These are phyloP conservation scores for Phasianus colchicus DNA, from an alignment of 2,113 vertebrate genomes.

Conservation along the genomic window DNA sequence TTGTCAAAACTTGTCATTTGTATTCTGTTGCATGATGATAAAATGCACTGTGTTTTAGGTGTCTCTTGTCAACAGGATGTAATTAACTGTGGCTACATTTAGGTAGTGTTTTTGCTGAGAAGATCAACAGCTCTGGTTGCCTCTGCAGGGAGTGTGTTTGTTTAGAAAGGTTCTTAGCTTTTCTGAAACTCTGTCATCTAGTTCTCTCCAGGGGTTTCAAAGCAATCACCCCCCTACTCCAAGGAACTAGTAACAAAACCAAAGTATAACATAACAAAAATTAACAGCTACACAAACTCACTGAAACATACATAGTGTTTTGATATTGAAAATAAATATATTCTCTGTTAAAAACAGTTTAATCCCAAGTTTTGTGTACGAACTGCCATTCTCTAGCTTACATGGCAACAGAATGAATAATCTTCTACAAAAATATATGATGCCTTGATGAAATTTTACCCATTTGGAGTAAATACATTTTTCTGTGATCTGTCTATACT, in stretches of 20 bases:
- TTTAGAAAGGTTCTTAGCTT: conserved; percentile 41
- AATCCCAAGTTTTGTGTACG: not conserved
- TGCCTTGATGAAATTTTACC: not conserved
- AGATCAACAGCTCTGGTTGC: conserved; percentile 28
- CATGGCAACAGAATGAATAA: not conserved
- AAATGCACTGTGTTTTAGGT: conserved; percentile 35
- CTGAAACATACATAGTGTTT: not conserved
- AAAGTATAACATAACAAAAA: not conserved
- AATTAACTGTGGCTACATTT: conserved; percentile 59
- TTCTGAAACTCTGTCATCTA: conserved; percentile 30
- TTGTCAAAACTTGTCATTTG: conserved; percentile 71
- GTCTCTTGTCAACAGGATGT: conserved; percentile 50
- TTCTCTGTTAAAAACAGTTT: not conserved
- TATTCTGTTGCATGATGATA: conserved; percentile 35
- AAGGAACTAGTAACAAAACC: not conserved
- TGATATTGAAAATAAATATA: not conserved
- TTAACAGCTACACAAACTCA: not conserved
- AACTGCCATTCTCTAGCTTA: not conserved
- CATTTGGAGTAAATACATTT: not conserved
- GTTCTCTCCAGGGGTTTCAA: conserved; percentile 21
- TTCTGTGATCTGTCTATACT: not conserved
- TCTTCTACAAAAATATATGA: not conserved
- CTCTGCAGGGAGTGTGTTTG: conserved; percentile 22
- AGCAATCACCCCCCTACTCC: not conserved
- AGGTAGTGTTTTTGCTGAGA: conserved; percentile 46